phyloP scores from a whole-genome alignment of 2,888 invertebrate species.

The Tipula helvola region DNA sequence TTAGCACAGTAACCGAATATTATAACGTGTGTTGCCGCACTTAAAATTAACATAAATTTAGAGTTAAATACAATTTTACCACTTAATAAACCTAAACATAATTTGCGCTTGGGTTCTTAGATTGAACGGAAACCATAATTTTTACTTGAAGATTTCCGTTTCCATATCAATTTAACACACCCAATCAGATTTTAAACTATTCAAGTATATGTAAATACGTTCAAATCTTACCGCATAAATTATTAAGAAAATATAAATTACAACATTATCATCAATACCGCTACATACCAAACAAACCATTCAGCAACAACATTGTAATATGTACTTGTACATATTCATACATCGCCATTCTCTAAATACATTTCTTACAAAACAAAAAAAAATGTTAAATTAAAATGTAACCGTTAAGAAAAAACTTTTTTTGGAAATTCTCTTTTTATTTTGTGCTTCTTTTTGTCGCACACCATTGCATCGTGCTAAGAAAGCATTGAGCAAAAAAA shows the following conservation, averaged over 20 bases:
- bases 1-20: not conserved
- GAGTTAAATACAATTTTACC: not conserved
- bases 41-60: not conserved
- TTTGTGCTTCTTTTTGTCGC: not conserved
- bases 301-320: not conserved
- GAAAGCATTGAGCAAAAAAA: not conserved
- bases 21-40: not conserved
- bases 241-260: not conserved
- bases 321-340: not conserved
- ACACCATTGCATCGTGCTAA: not conserved
- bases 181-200: not conserved
- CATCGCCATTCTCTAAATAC: not conserved
- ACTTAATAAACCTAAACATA: not conserved
- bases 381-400: not conserved
- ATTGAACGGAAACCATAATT: not conserved
- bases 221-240: not conserved
- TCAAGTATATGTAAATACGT: not conserved
- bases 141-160: not conserved
- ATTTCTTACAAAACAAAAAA: not conserved
- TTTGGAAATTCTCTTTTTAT: not conserved
- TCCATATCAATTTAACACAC: not conserved
- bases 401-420: not conserved
- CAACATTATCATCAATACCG: not conserved
- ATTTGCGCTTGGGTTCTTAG: not conserved
- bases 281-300: not conserved